Percentiles rank a stretch among this genome's conserved stretches.
Evolutionary conservation across 37 sponge, comb jelly and placozoan species (phyloP).

Genomic region (Aplysina aerophoba): DNA sequence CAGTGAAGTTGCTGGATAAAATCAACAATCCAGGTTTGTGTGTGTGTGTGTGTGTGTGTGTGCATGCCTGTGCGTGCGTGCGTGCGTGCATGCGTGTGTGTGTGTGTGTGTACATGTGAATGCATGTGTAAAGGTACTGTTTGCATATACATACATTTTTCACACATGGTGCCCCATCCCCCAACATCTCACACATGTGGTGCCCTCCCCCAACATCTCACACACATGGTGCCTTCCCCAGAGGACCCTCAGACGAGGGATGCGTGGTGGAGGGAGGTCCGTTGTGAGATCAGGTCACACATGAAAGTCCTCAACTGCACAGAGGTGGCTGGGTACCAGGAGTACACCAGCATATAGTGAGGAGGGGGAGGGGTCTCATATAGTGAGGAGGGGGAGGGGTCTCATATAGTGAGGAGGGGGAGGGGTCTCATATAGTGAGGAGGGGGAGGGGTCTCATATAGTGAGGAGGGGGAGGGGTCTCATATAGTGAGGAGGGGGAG

Average conservation of each 20-base stretch:
- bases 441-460: too few relatives aligned
- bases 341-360: slow-evolving; percentile 81
- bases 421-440: too few relatives aligned
- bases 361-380: neutral
- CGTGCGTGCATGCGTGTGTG: too few relatives aligned
- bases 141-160: neutral
- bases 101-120: neutral
- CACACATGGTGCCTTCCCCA: neutral
- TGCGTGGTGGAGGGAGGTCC: slow-evolving; percentile 86
- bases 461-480: too few relatives aligned
- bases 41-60: neutral
- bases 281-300: slow-evolving; percentile 82
- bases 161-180: neutral
- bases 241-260: slow-evolving; percentile 91
- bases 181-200: neutral
- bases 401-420: too few relatives aligned
- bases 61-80: too few relatives aligned
- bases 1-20: slow-evolving; percentile 89
- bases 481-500: too few relatives aligned
- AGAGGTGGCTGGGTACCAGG: slow-evolving; percentile 83
- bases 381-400: too few relatives aligned
- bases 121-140: neutral
- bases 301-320: slow-evolving; percentile 70
- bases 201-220: neutral
- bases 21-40: slow-evolving; percentile 73